Percentiles rank a stretch among this genome's conserved stretches.
Evolutionary conservation across 1,140 invertebrate genomes (phyloP).

Genomic region (Meteorus sp.): DNA sequence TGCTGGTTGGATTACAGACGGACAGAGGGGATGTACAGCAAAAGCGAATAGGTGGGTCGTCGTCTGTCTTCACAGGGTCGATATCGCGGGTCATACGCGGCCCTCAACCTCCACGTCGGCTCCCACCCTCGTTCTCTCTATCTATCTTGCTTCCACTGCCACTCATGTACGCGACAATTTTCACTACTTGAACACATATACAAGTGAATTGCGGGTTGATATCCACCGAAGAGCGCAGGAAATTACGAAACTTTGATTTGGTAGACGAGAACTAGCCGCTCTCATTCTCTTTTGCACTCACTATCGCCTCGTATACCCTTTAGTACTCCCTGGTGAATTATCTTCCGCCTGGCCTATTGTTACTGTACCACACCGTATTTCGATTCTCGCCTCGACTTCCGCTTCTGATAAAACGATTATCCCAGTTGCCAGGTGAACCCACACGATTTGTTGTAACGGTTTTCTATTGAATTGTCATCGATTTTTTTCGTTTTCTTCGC

Average conservation of each 20-base stretch:
- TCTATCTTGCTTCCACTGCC: conserved; percentile 8
- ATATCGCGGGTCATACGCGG: conserved; percentile 38
- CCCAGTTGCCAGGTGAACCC: neutral
- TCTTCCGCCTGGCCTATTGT: conserved; percentile 28
- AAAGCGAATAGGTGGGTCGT: neutral
- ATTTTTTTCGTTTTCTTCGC: neutral
- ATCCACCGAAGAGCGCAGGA: conserved; percentile 30
- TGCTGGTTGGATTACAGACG: neutral
- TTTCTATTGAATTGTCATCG: neutral
- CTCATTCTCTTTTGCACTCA: neutral
- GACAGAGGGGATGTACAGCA: neutral
- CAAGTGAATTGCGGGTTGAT: conserved; percentile 21
- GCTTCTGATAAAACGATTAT: conserved; percentile 28
- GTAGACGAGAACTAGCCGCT: conserved; percentile 13
- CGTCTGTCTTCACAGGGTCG: conserved; percentile 27
- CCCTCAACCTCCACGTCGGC: conserved; percentile 19
- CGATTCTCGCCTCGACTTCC: conserved; percentile 31
- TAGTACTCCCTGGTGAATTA: conserved; percentile 22
- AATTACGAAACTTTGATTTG: conserved; percentile 32
- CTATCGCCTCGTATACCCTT: no score
- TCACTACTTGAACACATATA: conserved; percentile 25
- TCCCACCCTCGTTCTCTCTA: conserved; percentile 7
- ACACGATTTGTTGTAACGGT: neutral
- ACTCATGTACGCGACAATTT: conserved; percentile 23
- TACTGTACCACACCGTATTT: conserved; percentile 23